Evolutionary conservation across 35 echinoderm and acorn worm species (phyloP).

Genomic region (Amphiura filiformis): DNA sequence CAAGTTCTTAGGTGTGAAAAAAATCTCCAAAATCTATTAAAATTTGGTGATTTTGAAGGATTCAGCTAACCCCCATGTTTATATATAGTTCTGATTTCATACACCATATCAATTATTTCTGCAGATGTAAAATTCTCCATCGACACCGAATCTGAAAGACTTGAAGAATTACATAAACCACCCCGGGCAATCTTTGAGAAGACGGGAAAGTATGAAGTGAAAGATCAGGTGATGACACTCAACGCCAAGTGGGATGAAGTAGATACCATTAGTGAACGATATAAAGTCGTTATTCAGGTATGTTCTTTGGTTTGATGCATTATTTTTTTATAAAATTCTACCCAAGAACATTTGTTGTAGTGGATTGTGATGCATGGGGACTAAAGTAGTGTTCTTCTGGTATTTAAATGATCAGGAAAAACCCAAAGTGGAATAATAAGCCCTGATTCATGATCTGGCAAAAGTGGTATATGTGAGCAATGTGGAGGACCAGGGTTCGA

Average conservation of each 20-base stretch:
- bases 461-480: too few species aligned
- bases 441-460: too few species aligned
- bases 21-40: too few species aligned
- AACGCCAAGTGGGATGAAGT: conserved; percentile 27
- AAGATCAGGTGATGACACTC: conserved; percentile 28
- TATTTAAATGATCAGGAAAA: too few species aligned
- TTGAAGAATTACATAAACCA: conserved; percentile 32
- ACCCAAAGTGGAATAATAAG: too few species aligned
- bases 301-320: not conserved
- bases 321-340: too few species aligned
- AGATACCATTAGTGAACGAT: not conserved
- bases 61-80: not conserved
- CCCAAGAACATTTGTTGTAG: too few species aligned
- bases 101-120: not conserved
- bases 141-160: conserved; percentile 42
- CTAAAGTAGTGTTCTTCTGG: too few species aligned
- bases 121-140: conserved; percentile 57
- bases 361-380: too few species aligned
- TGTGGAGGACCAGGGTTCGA: too few species aligned
- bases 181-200: conserved; percentile 68
- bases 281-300: not conserved
- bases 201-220: conserved; percentile 17
- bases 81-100: not conserved
- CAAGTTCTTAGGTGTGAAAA: too few species aligned
- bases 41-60: not conserved